phyloP scores from a whole-genome alignment of 2,797 vertebrate species.

The Amphiprion clarkii region DNA sequence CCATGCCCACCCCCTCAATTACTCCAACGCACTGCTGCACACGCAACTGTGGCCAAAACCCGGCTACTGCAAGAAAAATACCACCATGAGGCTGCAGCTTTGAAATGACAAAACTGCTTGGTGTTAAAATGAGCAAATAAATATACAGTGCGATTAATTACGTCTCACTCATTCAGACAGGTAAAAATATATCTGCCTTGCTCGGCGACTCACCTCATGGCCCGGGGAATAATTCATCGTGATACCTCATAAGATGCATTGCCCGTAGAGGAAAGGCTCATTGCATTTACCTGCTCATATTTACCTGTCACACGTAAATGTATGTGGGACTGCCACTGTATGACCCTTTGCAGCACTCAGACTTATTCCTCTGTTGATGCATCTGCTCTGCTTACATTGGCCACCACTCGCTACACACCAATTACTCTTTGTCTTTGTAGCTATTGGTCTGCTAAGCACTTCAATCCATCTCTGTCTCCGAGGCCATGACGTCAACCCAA shows the following conservation, averaged over 20 bases:
- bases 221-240: constrained; percentile 71
- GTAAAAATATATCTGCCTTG: constrained; percentile 59
- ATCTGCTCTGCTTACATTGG: constrained; percentile 83
- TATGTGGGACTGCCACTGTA: constrained; percentile 62
- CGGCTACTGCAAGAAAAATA: constrained; percentile 11
- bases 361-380: constrained; percentile 80
- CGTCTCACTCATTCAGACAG: constrained; percentile 26
- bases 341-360: constrained; percentile 75
- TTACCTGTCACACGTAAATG: constrained; percentile 80
- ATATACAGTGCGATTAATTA: constrained; percentile 45
- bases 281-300: constrained; percentile 69
- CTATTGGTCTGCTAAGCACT: constrained; percentile 86
- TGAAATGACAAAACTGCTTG: constrained; percentile 40
- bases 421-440: constrained; percentile 87
- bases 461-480: constrained; percentile 86
- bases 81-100: constrained; percentile 19
- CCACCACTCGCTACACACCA: constrained; percentile 78
- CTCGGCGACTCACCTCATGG: constrained; percentile 68
- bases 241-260: constrained; percentile 68
- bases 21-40: constrained; percentile 40
- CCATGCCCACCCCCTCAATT: constrained; percentile 65
- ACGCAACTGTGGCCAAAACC: constrained; percentile 28
- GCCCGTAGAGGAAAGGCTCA: constrained; percentile 52
- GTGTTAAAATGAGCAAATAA: constrained; percentile 55
- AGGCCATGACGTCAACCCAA: constrained; percentile 76